phyloP scores from a whole-genome alignment of 1,140 invertebrate genomes.

The Drosophila willistoni region DNA sequence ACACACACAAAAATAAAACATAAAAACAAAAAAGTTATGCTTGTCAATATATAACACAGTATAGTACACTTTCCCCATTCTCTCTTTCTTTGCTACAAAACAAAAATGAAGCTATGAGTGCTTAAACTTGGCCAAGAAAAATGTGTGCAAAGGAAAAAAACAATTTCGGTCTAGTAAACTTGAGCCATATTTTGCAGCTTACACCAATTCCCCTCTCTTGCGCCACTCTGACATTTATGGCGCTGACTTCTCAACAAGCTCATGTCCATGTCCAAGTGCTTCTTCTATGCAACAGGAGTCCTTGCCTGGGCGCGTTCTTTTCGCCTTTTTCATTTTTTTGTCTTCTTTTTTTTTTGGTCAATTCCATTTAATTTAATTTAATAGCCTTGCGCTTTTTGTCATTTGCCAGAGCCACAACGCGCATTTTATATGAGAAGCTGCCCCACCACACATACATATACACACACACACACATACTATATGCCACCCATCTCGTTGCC shows the following conservation, averaged over 20 bases:
- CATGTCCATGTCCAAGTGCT: conserved; percentile 3
- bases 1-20: too few relatives aligned
- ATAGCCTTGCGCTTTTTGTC: conserved; percentile 81
- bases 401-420: conserved; percentile 62
- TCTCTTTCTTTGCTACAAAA: background rate
- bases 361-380: conserved; percentile 82
- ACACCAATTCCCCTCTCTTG: conserved; percentile 19
- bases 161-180: conserved; percentile 53
- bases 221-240: conserved; percentile 52
- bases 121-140: conserved; percentile 28
- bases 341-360: conserved; percentile 58
- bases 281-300: conserved; percentile 43
- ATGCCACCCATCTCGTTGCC: conserved; percentile 23
- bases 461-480: background rate
- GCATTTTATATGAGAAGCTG: conserved; percentile 66
- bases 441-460: conserved; percentile 1
- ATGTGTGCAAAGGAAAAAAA: conserved; percentile 38
- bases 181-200: conserved; percentile 57
- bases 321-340: background rate
- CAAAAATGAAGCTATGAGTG: conserved; percentile 11
- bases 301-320: conserved; percentile 23
- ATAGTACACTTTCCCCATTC: too few relatives aligned
- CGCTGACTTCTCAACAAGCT: conserved; percentile 55
- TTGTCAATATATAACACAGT: conserved; percentile 44
- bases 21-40: conserved; percentile 11